A percentile compares a stretch with the other conserved stretches of the same genome.
phyloP scores from a whole-genome alignment of 2,113 vertebrate species.

The Galemys pyrenaicus region DNA sequence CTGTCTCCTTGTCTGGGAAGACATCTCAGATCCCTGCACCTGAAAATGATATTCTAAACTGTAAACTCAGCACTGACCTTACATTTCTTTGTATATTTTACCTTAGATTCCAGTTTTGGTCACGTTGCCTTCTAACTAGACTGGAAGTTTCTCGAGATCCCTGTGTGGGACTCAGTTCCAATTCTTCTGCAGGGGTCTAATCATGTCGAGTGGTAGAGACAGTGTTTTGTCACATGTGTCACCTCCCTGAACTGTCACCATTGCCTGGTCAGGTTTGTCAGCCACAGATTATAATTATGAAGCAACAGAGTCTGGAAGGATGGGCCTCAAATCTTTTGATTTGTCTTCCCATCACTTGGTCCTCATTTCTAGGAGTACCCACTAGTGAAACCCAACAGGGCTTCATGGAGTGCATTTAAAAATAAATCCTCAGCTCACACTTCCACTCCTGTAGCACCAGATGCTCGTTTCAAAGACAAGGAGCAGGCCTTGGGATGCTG shows the following conservation, averaged over 20 bases:
- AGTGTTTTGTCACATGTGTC: fast-evolving
- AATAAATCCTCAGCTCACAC: neutral
- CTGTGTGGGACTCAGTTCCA: neutral
- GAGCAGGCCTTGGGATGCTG: neutral
- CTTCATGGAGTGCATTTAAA: neutral
- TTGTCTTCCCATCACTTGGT: neutral
- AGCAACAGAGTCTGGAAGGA: neutral
- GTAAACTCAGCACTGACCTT: neutral
- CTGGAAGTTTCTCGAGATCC: neutral
- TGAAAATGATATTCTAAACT: neutral
- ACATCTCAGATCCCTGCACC: neutral
- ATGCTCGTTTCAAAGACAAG: neutral
- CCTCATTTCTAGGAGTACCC: neutral
- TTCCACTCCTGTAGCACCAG: neutral
- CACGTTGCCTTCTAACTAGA: neutral
- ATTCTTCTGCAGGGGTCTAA: neutral
- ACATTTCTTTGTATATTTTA: neutral
- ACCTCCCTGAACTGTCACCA: neutral
- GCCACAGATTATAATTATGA: neutral
- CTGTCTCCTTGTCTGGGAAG: neutral
- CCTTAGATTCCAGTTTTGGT: neutral
- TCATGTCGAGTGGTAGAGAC: neutral
- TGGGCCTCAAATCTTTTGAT: neutral
- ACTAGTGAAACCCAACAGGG: neutral
- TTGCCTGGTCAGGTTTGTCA: neutral